These are phyloP conservation scores for Agrotis clavis DNA, from an alignment of 2,888 invertebrate genomes.

Conservation along the genomic window DNA sequence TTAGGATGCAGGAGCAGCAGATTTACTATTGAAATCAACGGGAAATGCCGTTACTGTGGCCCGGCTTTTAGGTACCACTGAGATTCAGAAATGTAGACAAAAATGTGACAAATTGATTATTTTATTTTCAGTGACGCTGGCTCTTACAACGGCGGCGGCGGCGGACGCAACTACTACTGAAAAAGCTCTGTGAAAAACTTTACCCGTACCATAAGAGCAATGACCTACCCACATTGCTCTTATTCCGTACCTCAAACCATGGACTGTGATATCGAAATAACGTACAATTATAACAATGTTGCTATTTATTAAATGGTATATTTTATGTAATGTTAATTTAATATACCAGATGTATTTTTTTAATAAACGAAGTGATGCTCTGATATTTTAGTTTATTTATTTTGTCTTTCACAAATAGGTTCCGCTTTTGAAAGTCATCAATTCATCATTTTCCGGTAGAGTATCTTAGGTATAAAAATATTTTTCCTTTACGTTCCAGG, in stretches of 20 bases:
- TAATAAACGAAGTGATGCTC: constrained; percentile 52
- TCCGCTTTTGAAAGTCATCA: too few relatives aligned
- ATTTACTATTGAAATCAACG: too few relatives aligned
- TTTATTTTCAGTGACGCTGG: constrained; percentile 80
- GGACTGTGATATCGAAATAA: constrained; percentile 84
- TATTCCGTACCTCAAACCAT: constrained; percentile 77
- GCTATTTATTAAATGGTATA: constrained; percentile 68
- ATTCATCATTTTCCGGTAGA: not conserved
- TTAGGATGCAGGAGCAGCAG: too few relatives aligned
- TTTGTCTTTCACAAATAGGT: not conserved
- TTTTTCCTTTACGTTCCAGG: too few relatives aligned
- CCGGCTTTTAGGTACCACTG: not conserved
- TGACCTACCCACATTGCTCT: constrained; percentile 12
- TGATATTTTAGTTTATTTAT: constrained; percentile 6
- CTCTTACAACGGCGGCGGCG: constrained; percentile 68
- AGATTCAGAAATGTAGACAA: not conserved
- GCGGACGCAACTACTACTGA: constrained; percentile 70
- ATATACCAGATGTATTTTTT: constrained; percentile 43
- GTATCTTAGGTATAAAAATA: too few relatives aligned
- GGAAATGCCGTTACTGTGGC: too few relatives aligned
- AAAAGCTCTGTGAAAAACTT: constrained; percentile 31
- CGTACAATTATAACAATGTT: constrained; percentile 57
- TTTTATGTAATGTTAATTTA: constrained; percentile 46
- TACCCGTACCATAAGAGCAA: constrained; percentile 68
- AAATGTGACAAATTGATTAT: not conserved